phyloP scores from a whole-genome alignment of 2,888 invertebrate species.

The Podabrus alpinus region DNA sequence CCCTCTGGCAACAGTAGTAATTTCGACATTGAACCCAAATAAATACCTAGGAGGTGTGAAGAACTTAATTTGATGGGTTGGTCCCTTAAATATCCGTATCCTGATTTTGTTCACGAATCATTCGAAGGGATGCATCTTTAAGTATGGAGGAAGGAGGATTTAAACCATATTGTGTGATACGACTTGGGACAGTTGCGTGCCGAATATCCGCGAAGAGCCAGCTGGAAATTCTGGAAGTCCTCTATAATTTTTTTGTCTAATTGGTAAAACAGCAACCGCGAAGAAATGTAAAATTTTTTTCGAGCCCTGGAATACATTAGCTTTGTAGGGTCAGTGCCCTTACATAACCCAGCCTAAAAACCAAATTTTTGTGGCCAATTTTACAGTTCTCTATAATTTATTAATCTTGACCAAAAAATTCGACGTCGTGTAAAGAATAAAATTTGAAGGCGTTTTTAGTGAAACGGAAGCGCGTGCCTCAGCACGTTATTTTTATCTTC shows the following conservation, averaged over 20 bases:
- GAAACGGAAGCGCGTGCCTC: slow-evolving; percentile 25
- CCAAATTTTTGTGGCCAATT: background rate
- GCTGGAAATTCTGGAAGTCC: background rate
- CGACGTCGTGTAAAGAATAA: background rate
- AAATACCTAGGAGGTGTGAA: no score
- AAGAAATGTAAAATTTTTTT: background rate
- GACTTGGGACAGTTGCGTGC: background rate
- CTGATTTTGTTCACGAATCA: no score
- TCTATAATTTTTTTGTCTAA: background rate
- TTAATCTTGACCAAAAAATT: background rate
- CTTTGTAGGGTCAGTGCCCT: background rate
- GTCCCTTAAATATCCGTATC: no score
- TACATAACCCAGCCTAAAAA: background rate
- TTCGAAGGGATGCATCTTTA: no score
- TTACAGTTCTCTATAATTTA: background rate
- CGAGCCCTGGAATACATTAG: background rate
- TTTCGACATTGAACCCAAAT: no score
- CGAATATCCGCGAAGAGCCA: background rate
- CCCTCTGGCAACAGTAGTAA: no score
- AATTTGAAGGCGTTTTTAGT: slow-evolving; percentile 6
- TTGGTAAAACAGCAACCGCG: no score
- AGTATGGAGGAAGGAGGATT: background rate
- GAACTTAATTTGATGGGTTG: no score
- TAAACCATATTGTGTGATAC: background rate
- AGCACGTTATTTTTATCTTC: slow-evolving; percentile 19